phyloP scores from a whole-genome alignment of 1,140 invertebrate species.

The Sarcophaga peregrina region DNA sequence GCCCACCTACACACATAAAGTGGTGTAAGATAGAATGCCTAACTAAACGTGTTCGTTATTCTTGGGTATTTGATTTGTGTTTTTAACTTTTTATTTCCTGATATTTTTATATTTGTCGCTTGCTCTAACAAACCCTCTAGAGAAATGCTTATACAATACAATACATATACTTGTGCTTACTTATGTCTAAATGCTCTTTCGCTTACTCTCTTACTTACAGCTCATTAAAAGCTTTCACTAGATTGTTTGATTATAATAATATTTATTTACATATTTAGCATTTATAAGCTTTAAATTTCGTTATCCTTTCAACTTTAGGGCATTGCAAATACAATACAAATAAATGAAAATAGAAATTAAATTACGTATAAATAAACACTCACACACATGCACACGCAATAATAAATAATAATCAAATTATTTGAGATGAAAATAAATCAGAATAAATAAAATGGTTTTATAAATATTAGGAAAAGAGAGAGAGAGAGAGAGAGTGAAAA shows the following conservation, averaged over 20 bases:
- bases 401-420: not conserved
- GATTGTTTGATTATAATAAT: not conserved
- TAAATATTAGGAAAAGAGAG: too few species aligned
- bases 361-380: not conserved
- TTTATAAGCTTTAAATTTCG: not conserved
- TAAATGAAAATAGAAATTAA: not conserved
- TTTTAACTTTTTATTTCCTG: too few species aligned
- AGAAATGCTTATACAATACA: not conserved
- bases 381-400: not conserved
- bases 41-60: too few species aligned
- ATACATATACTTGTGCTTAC: not conserved
- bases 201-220: too few species aligned
- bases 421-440: not conserved
- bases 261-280: not conserved
- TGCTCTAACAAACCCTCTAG: too few species aligned
- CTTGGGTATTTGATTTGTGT: too few species aligned
- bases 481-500: too few species aligned
- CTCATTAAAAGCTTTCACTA: not conserved
- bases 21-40: too few species aligned
- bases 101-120: too few species aligned
- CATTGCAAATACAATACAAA: not conserved
- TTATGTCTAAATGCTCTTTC: not conserved
- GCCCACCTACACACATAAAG: too few species aligned
- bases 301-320: constrained; percentile 3
- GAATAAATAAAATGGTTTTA: too few species aligned